Evolutionary conservation across 2,797 vertebrate genomes (phyloP), one percentile per base, ranked within the genome.

Genomic region (Prionace glauca): DNA sequence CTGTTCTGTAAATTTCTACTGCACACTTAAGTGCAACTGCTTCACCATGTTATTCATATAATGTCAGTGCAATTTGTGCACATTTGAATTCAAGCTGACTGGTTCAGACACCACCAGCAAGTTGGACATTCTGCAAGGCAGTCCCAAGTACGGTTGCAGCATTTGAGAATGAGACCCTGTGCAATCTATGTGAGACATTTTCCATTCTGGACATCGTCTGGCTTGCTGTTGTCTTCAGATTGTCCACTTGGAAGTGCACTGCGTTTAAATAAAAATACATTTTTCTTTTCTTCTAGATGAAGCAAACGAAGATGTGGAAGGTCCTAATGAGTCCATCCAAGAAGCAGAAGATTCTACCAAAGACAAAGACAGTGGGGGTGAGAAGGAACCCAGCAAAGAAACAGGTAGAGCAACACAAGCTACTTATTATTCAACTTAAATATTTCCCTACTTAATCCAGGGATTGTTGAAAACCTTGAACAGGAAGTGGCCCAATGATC

Each of bases 311-410:
- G 99, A 99, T 98, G 98, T 98, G 96, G 99, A 99, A 98, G 99
- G 98, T 97, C 98, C 98, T 97, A 98, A 96, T 97, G 99, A 99
- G 98, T 97, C 98, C 96, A 97, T 98, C 95, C 98, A 98, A 96
- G 99, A 99, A 96, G 98, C 98, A 96, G 99, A 99, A 97, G 99
- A 99, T 97, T 98, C 99, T 97, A 97, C 98, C 96, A 99, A 99
- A 98, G 99, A 99, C 96, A 98, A 98, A 97, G 99, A 99, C 97
- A 97, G 98, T 97, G 98, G 98, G 97, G 97, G 98, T 96, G 98
- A 99, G 97, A 99, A 99, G 97, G 99, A 99, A 96, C 98, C 98
- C 97, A 98, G 97, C 98, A 99, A 98, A 98, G 98, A 98, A 98
- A 98, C 98, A 98, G 99, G 98, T 99, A 98, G 97, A 96, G 96